A percentile compares a stretch with the other conserved stretches of the same genome.
Evolutionary conservation across 2,797 vertebrate species (phyloP).

Genomic region (Fringilla coelebs): DNA sequence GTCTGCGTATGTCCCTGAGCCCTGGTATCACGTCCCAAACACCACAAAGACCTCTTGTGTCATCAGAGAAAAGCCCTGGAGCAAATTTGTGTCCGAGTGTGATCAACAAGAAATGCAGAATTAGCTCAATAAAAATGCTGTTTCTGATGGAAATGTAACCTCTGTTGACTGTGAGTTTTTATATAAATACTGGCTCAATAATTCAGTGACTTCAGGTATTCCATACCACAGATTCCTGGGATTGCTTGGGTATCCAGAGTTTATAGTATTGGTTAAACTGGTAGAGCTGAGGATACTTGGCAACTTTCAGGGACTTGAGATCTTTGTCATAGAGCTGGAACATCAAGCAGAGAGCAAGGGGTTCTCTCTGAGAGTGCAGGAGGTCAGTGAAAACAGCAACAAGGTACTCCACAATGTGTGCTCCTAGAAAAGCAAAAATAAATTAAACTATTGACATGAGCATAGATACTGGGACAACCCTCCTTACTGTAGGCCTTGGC

Average conservation of each 20-base stretch:
- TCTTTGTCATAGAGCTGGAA: conserved; percentile 89
- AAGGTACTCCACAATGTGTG: conserved; percentile 78
- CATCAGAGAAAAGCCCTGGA: neutral
- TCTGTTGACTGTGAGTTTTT: neutral
- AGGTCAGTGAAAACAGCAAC: conserved; percentile 84
- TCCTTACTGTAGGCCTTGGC: neutral
- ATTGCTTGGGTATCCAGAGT: conserved; percentile 85
- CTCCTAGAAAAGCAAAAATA: conserved; percentile 50
- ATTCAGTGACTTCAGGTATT: neutral
- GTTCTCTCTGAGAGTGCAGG: conserved; percentile 91
- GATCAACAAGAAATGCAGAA: neutral
- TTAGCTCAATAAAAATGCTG: neutral
- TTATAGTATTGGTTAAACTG: conserved; percentile 85
- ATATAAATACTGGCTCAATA: neutral
- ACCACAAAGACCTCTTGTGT: neutral
- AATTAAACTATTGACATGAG: neutral
- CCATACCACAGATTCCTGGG: conserved; percentile 79
- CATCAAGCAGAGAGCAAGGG: conserved; percentile 87
- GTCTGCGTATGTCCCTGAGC: neutral
- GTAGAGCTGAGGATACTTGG: conserved; percentile 68
- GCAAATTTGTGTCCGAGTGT: accelerated
- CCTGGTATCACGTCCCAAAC: neutral
- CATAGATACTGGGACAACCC: neutral
- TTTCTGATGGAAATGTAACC: neutral
- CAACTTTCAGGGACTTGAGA: conserved; percentile 50